phyloP scores from a whole-genome alignment of 2,888 invertebrate genomes.

The Stenodera caucasica region DNA sequence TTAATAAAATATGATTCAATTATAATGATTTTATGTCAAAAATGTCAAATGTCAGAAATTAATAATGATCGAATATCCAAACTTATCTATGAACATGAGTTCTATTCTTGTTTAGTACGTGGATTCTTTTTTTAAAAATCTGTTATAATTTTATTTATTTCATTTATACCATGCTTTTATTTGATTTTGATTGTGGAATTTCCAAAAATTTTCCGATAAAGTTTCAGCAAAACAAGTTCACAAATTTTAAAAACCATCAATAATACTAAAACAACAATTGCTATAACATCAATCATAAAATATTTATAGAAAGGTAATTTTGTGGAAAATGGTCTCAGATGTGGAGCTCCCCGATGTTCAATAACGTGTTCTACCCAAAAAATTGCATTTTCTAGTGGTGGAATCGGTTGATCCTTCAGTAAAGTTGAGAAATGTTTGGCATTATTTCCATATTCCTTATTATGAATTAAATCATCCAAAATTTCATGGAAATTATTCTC shows the following conservation, averaged over 20 bases:
- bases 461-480: conserved; percentile 12
- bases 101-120: too few species aligned
- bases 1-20: too few species aligned
- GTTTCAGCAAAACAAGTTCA: neutral
- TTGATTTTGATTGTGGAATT: neutral
- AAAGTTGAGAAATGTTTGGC: conserved; percentile 32
- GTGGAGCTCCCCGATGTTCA: conserved; percentile 38
- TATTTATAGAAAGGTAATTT: conserved; percentile 42
- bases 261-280: conserved; percentile 11
- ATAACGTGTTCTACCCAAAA: conserved; percentile 41
- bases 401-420: conserved; percentile 33
- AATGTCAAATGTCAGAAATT: too few species aligned
- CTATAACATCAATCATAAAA: conserved; percentile 11
- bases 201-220: neutral
- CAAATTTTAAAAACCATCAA: neutral
- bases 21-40: too few species aligned
- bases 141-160: too few species aligned
- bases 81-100: too few species aligned
- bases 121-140: too few species aligned
- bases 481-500: conserved; percentile 5
- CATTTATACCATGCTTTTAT: too few species aligned
- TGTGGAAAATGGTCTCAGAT: conserved; percentile 37
- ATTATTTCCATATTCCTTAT: conserved; percentile 30
- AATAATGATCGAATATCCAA: too few species aligned
- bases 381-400: conserved; percentile 33